Conservation (phyloP, 2,113 vertebrate species). For the Jaculus jaculus region DNA sequence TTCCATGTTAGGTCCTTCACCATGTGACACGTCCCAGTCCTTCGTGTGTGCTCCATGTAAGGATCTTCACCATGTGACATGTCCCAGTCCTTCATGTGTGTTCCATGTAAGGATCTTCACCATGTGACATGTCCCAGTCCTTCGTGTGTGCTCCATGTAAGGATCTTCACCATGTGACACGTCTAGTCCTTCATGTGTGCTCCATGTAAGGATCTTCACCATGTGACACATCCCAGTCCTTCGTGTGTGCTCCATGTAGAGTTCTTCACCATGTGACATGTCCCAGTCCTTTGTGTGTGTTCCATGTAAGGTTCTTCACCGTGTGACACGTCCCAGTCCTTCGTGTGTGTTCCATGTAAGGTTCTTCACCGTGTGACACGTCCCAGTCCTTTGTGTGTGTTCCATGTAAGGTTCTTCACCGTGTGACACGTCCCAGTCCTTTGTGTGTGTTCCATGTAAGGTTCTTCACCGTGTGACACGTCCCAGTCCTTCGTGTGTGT, state of each 20-base stretch:
- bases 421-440: neutral
- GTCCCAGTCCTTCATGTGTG: neutral
- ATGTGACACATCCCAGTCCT: neutral
- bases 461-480: constrained; percentile 3
- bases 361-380: constrained; percentile 3
- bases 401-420: neutral
- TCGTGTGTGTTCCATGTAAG: neutral
- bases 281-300: neutral
- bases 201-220: neutral
- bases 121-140: neutral
- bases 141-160: neutral
- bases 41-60: neutral
- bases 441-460: neutral
- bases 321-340: neutral
- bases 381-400: neutral
- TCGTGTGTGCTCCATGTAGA: neutral
- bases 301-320: neutral
- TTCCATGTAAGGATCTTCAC: neutral
- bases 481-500: neutral
- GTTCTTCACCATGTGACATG: neutral
- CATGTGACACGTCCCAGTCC: neutral
- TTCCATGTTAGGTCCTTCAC: neutral
- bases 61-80: neutral
- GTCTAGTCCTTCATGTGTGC: neutral
- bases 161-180: neutral